Evolutionary conservation across 2,113 vertebrate genomes (phyloP).

Genomic region (Lagopus leucura): DNA sequence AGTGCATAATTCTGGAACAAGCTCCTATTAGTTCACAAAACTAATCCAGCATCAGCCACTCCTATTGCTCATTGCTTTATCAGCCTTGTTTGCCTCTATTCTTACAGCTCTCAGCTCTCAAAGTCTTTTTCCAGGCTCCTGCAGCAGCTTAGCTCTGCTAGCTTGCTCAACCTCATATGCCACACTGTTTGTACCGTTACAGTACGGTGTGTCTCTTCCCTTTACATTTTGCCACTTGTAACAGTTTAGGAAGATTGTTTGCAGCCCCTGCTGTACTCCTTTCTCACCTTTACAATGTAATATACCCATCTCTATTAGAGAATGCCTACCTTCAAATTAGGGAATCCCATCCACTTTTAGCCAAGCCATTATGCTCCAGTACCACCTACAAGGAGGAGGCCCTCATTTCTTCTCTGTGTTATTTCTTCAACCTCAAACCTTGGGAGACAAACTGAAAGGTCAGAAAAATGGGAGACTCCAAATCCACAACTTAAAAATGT

Average conservation of each 20-base stretch:
- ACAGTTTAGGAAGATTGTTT: not conserved
- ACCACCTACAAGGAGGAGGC: not conserved
- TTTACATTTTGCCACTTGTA: not conserved
- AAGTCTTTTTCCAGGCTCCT: not conserved
- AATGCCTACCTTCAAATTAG: not conserved
- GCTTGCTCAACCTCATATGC: not conserved
- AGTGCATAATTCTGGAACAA: not conserved
- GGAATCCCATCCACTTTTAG: not conserved
- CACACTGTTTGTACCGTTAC: not conserved
- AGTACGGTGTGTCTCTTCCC: not conserved
- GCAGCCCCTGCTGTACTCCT: not conserved
- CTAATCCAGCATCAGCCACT: not conserved
- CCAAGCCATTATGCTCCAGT: not conserved
- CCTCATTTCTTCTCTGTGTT: not conserved
- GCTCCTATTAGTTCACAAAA: not conserved
- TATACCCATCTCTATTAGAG: not conserved
- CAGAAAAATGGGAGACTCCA: not conserved
- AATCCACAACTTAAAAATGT: not conserved
- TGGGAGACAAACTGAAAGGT: not conserved
- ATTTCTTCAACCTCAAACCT: not conserved
- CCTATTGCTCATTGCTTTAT: not conserved
- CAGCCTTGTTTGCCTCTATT: not conserved
- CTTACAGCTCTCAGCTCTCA: not conserved
- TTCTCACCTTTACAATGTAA: not conserved
- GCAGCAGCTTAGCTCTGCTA: not conserved